phyloP scores from a whole-genome alignment of 2,113 vertebrate genomes.

The Sinocyclocheilus anshuiensis region DNA sequence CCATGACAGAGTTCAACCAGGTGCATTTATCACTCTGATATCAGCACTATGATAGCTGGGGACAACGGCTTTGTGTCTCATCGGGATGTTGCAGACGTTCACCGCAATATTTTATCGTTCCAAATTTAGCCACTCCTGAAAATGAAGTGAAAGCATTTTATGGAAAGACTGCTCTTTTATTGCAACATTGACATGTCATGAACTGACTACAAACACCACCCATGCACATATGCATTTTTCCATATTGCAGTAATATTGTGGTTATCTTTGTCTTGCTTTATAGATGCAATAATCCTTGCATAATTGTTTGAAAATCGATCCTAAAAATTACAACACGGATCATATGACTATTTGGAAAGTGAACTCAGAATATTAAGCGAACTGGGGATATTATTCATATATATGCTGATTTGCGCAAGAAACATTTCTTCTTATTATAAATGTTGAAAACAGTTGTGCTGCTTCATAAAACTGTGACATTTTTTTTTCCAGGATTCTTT shows the following conservation, averaged over 20 bases:
- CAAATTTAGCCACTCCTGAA: not conserved
- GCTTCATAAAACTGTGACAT: no score
- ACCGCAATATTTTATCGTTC: not conserved
- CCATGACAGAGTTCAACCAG: not conserved
- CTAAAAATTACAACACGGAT: not conserved
- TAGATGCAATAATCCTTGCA: not conserved
- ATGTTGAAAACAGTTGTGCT: no score
- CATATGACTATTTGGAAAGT: not conserved
- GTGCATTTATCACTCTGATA: not conserved
- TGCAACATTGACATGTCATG: not conserved
- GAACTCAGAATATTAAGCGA: not conserved
- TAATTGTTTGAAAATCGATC: not conserved
- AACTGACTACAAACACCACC: not conserved
- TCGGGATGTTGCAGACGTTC: not conserved
- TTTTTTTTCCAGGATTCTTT: no score
- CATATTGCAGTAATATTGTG: not conserved
- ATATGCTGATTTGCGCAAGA: no score
- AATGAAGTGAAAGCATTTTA: not conserved
- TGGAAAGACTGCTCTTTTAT: constrained; percentile 5
- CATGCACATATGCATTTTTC: not conserved
- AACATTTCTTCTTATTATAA: no score
- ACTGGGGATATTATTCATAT: not conserved
- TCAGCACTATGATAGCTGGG: not conserved
- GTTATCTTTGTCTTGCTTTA: not conserved
- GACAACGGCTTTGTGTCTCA: not conserved